Evolutionary conservation across 2,113 vertebrate genomes (phyloP).

Genomic region (Nothobranchius kuhntae): DNA sequence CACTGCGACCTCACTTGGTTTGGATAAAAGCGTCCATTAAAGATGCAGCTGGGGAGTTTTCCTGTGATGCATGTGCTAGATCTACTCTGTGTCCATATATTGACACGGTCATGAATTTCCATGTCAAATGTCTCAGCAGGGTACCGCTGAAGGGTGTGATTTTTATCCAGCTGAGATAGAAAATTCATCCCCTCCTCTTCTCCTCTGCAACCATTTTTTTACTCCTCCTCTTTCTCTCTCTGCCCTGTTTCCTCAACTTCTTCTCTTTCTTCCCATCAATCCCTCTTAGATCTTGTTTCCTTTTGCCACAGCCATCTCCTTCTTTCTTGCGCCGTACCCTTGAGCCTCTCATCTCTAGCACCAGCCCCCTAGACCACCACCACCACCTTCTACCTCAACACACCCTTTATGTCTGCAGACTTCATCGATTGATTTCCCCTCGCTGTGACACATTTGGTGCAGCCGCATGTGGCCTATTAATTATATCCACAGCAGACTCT

Average conservation of each 20-base stretch:
- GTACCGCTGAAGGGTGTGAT: constrained; percentile 59
- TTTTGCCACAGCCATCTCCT: constrained; percentile 27
- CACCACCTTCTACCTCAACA: constrained; percentile 7
- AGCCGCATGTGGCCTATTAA: constrained; percentile 79
- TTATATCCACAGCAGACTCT: constrained; percentile 78
- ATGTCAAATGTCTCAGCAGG: constrained; percentile 68
- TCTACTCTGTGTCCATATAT: constrained; percentile 63
- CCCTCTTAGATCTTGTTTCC: constrained; percentile 24
- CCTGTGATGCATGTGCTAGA: constrained; percentile 61
- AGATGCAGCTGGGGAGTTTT: constrained; percentile 44
- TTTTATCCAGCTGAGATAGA: constrained; percentile 50
- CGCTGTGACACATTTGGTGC: constrained; percentile 79
- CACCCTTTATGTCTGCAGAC: constrained; percentile 61
- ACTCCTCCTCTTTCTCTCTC: constrained; percentile 11
- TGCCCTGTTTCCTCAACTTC: not conserved
- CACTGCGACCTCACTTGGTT: constrained; percentile 1
- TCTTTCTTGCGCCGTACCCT: constrained; percentile 24
- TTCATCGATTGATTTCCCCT: constrained; percentile 78
- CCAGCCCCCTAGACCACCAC: not conserved
- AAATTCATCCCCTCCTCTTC: constrained; percentile 12
- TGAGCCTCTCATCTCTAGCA: constrained; percentile 10
- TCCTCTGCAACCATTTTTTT: constrained; percentile 14
- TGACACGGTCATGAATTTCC: constrained; percentile 68
- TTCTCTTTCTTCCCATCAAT: constrained; percentile 18
- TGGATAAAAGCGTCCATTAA: constrained; percentile 42